phyloP scores from a whole-genome alignment of 1,140 invertebrate species.

The Bombus affinis region DNA sequence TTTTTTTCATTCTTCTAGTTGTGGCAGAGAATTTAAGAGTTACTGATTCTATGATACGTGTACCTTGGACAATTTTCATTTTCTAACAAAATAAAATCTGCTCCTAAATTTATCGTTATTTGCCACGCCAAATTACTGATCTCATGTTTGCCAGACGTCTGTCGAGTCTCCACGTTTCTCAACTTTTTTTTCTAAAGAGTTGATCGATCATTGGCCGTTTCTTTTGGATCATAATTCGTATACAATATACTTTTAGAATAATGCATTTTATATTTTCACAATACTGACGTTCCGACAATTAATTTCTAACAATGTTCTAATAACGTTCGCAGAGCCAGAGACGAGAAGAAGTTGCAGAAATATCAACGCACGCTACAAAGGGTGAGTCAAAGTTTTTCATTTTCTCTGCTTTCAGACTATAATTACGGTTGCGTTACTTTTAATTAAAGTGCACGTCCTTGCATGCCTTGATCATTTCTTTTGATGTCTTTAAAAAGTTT shows the following conservation, averaged over 20 bases:
- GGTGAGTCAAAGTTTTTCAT: conserved; percentile 7
- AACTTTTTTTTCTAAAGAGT: conserved; percentile 18
- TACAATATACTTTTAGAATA: background rate
- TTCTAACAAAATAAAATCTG: conserved; percentile 9
- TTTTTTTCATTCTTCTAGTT: no score
- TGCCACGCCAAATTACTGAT: conserved; percentile 23
- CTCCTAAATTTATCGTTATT: conserved; percentile 14
- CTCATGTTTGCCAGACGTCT: conserved; percentile 28
- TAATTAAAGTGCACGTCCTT: background rate
- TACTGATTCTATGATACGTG: background rate
- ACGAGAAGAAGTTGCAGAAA: background rate
- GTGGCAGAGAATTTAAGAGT: background rate
- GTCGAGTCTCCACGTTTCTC: conserved; percentile 6
- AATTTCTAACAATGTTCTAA: background rate
- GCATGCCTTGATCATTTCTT: background rate
- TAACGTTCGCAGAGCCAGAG: background rate
- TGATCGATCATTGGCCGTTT: background rate
- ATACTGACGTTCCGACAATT: background rate
- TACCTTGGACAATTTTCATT: conserved; percentile 42
- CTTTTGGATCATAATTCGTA: background rate
- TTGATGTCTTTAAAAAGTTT: background rate
- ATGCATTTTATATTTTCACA: background rate
- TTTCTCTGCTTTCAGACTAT: background rate
- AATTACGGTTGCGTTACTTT: background rate
- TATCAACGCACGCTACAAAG: background rate